A percentile compares a stretch with the other conserved stretches of the same genome.
These are phyloP conservation scores for Pholis gunnellus DNA, from an alignment of 2,113 vertebrate species.

Conservation along the genomic window DNA sequence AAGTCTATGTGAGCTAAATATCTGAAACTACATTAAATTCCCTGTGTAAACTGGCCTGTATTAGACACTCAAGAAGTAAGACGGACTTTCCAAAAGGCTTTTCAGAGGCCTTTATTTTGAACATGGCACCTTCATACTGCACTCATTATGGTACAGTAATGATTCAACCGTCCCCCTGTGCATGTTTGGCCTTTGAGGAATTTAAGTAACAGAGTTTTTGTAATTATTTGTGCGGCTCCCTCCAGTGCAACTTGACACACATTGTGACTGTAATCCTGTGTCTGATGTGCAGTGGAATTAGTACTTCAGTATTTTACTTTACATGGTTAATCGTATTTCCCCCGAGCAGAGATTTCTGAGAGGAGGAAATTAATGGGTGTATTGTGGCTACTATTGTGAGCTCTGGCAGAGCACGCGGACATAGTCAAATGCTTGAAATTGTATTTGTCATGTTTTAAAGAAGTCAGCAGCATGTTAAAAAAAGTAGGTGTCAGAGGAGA, in stretches of 20 bases:
- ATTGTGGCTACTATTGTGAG: conserved; percentile 72
- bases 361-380: conserved; percentile 61
- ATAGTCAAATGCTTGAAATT: conserved; percentile 63
- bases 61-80: conserved; percentile 44
- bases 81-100: conserved; percentile 45
- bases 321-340: conserved; percentile 67
- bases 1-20: not conserved
- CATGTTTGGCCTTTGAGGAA: conserved; percentile 69
- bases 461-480: conserved; percentile 49
- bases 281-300: conserved; percentile 63
- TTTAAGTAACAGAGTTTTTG: conserved; percentile 64
- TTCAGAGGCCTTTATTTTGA: conserved; percentile 52
- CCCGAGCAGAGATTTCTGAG: conserved; percentile 43
- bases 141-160: conserved; percentile 47
- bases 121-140: conserved; percentile 52
- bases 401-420: conserved; percentile 35
- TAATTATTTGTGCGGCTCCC: conserved; percentile 65
- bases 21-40: not conserved
- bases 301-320: conserved; percentile 66
- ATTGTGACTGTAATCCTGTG: conserved; percentile 75
- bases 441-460: conserved; percentile 75
- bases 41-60: conserved; percentile 15
- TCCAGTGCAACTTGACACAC: conserved; percentile 63
- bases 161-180: conserved; percentile 13
- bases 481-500: conserved; percentile 70